Evolutionary conservation across 2,113 vertebrate species (phyloP).

Genomic region (Atrichornis clamosus): DNA sequence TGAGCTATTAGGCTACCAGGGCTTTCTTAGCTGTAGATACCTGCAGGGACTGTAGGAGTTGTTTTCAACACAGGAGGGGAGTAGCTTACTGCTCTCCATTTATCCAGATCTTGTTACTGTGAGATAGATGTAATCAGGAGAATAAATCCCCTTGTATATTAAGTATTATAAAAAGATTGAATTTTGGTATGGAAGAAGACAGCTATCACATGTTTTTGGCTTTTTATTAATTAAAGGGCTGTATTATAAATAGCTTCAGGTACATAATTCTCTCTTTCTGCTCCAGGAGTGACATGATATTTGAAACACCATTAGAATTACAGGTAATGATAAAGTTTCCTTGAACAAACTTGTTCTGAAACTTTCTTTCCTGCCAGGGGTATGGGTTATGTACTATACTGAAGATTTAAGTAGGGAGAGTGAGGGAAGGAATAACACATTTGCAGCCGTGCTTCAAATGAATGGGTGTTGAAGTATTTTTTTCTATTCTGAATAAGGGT

Average conservation of each 20-base stretch:
- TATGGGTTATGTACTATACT: neutral
- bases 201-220: neutral
- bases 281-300: neutral
- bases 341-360: neutral
- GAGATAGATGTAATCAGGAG: neutral
- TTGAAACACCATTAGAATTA: neutral
- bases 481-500: neutral
- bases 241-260: neutral
- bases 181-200: neutral
- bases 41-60: neutral
- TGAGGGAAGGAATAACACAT: neutral
- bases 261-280: neutral
- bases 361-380: neutral
- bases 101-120: neutral
- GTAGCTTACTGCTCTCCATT: fast-evolving
- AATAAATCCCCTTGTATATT: neutral
- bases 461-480: neutral
- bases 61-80: neutral
- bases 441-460: neutral
- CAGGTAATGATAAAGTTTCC: neutral
- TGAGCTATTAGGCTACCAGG: neutral
- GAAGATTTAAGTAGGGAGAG: neutral
- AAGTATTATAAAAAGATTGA: neutral
- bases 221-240: neutral
- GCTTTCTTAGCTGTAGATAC: neutral